Evolutionary conservation across 2,113 vertebrate species (phyloP).

Genomic region (Cyprinodon brontotheroides): DNA sequence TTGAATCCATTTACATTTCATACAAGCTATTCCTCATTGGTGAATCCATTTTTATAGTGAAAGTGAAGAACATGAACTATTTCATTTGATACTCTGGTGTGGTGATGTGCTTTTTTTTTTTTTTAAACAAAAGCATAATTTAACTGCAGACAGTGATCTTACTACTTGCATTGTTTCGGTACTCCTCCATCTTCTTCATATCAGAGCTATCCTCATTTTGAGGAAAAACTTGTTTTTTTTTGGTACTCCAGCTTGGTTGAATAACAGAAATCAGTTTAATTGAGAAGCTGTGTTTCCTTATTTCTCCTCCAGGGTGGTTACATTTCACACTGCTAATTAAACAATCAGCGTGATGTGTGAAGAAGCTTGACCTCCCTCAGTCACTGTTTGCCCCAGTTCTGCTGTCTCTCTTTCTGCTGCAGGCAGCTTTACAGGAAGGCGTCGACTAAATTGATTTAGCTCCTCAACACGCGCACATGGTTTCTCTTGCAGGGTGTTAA

Average conservation of each 20-base stretch:
- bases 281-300: slow-evolving; percentile 55
- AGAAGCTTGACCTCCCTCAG: slow-evolving; percentile 13
- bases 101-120: too few relatives aligned
- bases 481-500: slow-evolving; percentile 61
- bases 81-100: too few relatives aligned
- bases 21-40: too few relatives aligned
- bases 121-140: too few relatives aligned
- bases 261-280: slow-evolving; percentile 33
- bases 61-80: too few relatives aligned
- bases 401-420: slow-evolving; percentile 38
- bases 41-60: too few relatives aligned
- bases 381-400: slow-evolving; percentile 57
- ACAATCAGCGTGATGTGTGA: slow-evolving; percentile 55
- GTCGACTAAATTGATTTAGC: slow-evolving; percentile 68
- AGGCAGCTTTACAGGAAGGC: slow-evolving; percentile 42
- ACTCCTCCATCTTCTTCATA: too few relatives aligned
- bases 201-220: too few relatives aligned
- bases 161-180: too few relatives aligned
- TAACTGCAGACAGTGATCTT: too few relatives aligned
- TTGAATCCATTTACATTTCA: neutral
- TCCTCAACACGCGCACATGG: slow-evolving; percentile 21
- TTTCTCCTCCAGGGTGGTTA: slow-evolving; percentile 51
- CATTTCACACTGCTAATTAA: slow-evolving; percentile 57
- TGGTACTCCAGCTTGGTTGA: slow-evolving; percentile 9
- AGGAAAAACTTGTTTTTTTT: neutral